Evolutionary conservation across 2,113 vertebrate species (phyloP), one percentile per base, ranked within the genome.

Genomic region (Actenoides lindsayi): DNA sequence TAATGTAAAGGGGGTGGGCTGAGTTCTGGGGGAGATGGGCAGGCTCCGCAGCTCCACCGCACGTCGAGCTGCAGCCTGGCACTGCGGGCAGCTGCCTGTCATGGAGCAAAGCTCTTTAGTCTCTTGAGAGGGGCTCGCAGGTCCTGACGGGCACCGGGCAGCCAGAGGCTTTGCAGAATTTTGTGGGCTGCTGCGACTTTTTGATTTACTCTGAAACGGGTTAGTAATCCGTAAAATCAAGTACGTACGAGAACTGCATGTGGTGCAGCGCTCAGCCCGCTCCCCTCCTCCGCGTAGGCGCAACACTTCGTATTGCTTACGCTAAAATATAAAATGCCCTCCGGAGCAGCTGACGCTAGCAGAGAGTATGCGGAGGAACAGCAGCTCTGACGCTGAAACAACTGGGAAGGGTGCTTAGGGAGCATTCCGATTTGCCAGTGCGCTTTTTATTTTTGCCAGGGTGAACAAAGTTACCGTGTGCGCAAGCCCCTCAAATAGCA

Each of bases 381-480:
- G 80, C 65, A 30, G 5, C 63, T 81, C 94, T 95, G 92, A 95
- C 80, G 90, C 65, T 53, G 48, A 14, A 76, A 33, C 21, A 5
- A 3, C 42, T 3, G 68, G 25, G 44, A 53, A 90, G 73, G 74
- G 62, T 76, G 86, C 44, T 88, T 12, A 54, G 89, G 86, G 86
- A 71, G 12, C 76, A 41, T 19, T 64, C 56, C 44, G 1, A 1
- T 78, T 46, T 64, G 51, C 30, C 71, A 56, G 1, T 2, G 11
- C 2, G 27, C 12, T 31, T 71, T 73, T 64, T 33, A 2, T 24
- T 57, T 63, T 44, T 15, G 54, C 70, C 60, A 31, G 18, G 4
- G 20, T 9, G 56, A 37, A 4, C 20, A 25, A 92, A 90, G 60
- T 56, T 39, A 2, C 16, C 35, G 46, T 11, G 68, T 8, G 64